Percentiles rank a stretch among this genome's conserved stretches.
These are phyloP conservation scores for Oxygymnocypris stewartii DNA, from an alignment of 2,113 vertebrate genomes.

Conservation along the genomic window DNA sequence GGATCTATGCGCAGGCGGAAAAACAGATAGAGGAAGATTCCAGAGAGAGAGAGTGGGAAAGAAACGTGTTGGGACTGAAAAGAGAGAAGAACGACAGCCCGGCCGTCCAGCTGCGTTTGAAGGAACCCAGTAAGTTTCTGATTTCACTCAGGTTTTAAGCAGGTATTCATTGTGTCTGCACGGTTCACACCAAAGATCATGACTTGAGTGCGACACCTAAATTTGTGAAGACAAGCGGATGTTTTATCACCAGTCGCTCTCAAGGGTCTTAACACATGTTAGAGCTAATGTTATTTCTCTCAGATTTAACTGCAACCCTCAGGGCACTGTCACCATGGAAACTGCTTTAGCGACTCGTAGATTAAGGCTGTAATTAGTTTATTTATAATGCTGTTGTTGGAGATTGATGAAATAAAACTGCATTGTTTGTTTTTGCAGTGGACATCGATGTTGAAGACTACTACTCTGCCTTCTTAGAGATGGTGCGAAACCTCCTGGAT, in stretches of 20 bases:
- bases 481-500: slow-evolving; percentile 96
- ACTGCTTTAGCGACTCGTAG: slow-evolving; percentile 1
- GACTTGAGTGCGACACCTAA: neutral
- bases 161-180: neutral
- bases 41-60: slow-evolving; percentile 89
- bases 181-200: neutral
- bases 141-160: neutral
- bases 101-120: slow-evolving; percentile 92
- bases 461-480: slow-evolving; percentile 96
- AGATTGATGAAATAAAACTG: neutral
- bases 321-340: slow-evolving; percentile 19
- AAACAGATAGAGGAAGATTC: slow-evolving; percentile 94
- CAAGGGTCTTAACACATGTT: slow-evolving; percentile 4
- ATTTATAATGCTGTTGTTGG: neutral
- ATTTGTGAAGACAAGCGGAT: neutral
- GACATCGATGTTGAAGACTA: slow-evolving; percentile 98
- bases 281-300: slow-evolving; percentile 1
- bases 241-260: slow-evolving; percentile 8
- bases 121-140: slow-evolving; percentile 89
- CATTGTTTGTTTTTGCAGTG: slow-evolving; percentile 74
- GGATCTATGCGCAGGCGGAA: slow-evolving; percentile 92
- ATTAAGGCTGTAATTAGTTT: slow-evolving; percentile 5
- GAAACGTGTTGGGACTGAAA: slow-evolving; percentile 87
- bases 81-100: slow-evolving; percentile 93
- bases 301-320: neutral